Percentiles rank a stretch among this genome's conserved stretches.
These are phyloP conservation scores for Phlogophora meticulosa DNA, from an alignment of 2,888 invertebrate species.

Conservation along the genomic window DNA sequence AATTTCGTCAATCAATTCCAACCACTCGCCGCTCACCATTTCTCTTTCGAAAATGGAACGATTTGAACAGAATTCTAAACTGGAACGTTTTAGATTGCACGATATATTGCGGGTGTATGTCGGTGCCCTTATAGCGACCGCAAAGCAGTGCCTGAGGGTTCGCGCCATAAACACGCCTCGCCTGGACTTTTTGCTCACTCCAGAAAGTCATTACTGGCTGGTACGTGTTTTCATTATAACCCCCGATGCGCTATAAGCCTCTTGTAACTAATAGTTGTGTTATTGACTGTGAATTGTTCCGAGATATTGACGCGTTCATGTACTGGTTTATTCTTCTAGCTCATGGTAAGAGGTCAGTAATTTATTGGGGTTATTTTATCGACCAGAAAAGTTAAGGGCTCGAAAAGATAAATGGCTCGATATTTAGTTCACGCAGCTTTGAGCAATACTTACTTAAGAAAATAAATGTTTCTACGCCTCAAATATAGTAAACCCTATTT, in stretches of 20 bases:
- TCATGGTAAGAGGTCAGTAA: not conserved
- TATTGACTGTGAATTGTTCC: conserved; percentile 54
- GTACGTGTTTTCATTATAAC: conserved; percentile 79
- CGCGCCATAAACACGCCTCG: conserved; percentile 64
- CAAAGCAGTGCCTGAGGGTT: conserved; percentile 65
- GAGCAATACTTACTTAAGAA: not conserved
- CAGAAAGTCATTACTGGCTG: conserved; percentile 75
- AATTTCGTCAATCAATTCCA: conserved; percentile 45
- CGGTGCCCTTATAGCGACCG: conserved; percentile 53
- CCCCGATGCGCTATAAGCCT: conserved; percentile 48
- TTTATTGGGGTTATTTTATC: conserved; percentile 16
- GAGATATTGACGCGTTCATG: not conserved
- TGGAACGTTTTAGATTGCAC: conserved; percentile 38
- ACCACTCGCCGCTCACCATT: conserved; percentile 30
- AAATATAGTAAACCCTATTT: conserved; percentile 1
- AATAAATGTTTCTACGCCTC: conserved; percentile 1
- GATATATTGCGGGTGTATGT: conserved; percentile 43
- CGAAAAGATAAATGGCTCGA: conserved; percentile 33
- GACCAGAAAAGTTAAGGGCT: conserved; percentile 15
- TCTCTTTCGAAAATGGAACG: conserved; percentile 40
- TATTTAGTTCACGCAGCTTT: conserved; percentile 23
- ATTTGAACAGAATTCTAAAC: conserved; percentile 42
- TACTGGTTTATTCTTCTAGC: not conserved
- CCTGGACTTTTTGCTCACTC: conserved; percentile 72
- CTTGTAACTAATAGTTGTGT: conserved; percentile 64